phyloP scores from a whole-genome alignment of 2,888 invertebrate species.

The Flexamia atlantica region DNA sequence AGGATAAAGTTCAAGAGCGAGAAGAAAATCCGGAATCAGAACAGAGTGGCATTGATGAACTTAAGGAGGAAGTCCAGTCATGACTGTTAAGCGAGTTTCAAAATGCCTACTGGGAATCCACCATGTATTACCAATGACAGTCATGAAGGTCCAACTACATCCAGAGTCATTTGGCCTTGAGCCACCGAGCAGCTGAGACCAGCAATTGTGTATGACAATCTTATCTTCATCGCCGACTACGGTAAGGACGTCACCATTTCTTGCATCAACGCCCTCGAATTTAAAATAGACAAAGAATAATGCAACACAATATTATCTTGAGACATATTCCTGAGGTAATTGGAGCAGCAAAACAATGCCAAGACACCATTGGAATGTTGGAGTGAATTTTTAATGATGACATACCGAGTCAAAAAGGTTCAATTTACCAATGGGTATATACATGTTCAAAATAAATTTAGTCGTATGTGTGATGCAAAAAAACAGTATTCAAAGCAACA shows the following conservation, averaged over 20 bases:
- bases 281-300: not conserved
- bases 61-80: slow-evolving; percentile 50
- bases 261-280: slow-evolving; percentile 9
- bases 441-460: slow-evolving; percentile 34
- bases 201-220: not conserved
- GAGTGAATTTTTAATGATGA: slow-evolving; percentile 65
- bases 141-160: too few relatives aligned
- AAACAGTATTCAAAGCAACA: too few relatives aligned
- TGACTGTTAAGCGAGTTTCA: not conserved
- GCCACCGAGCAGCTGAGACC: not conserved
- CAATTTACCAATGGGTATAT: slow-evolving; percentile 65
- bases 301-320: slow-evolving; percentile 30
- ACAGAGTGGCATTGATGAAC: slow-evolving; percentile 61
- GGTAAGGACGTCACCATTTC: slow-evolving; percentile 51
- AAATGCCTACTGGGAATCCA: not conserved
- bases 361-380: slow-evolving; percentile 67
- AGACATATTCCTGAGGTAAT: slow-evolving; percentile 61
- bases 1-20: slow-evolving; percentile 61
- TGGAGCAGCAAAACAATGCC: slow-evolving; percentile 65
- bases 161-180: too few relatives aligned
- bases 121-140: not conserved
- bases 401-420: slow-evolving; percentile 66
- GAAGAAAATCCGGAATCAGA: slow-evolving; percentile 63
- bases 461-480: slow-evolving; percentile 34
- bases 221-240: slow-evolving; percentile 23